Conservation (phyloP, 1,140 invertebrate genomes). For the Andricus grossulariae region DNA sequence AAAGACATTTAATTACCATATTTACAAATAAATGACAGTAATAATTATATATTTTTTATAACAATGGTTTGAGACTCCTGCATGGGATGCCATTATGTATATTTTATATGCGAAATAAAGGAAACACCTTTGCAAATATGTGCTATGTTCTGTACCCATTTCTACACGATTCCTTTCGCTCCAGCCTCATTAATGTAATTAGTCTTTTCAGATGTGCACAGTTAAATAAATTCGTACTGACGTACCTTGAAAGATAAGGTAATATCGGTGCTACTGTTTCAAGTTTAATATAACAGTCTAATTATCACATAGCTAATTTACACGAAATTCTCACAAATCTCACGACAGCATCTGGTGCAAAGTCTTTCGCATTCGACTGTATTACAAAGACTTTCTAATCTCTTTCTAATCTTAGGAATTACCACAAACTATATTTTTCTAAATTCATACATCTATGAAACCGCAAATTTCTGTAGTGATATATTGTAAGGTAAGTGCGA, state of each 20-base stretch:
- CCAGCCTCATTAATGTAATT: conserved; percentile 59
- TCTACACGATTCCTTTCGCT: conserved; percentile 52
- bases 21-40: conserved; percentile 62
- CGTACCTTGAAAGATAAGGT: background rate
- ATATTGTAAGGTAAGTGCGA: background rate
- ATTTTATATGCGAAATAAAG: conserved; percentile 72
- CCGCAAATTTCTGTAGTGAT: background rate
- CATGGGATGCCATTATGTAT: conserved; percentile 74
- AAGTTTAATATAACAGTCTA: background rate
- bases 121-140: conserved; percentile 63
- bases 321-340: conserved; percentile 14
- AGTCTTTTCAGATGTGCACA: conserved; percentile 54
- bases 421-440: background rate
- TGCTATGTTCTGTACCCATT: conserved; percentile 30
- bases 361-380: background rate
- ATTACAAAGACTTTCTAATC: background rate
- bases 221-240: conserved; percentile 49
- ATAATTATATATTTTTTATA: conserved; percentile 64
- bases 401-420: background rate
- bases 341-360: background rate
- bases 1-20: conserved; percentile 41
- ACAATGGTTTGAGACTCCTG: conserved; percentile 69
- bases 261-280: background rate
- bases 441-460: background rate
- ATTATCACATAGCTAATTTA: background rate